Evolutionary conservation across 2,797 vertebrate genomes (phyloP).

Genomic region (Triplophysa yarkandensis): DNA sequence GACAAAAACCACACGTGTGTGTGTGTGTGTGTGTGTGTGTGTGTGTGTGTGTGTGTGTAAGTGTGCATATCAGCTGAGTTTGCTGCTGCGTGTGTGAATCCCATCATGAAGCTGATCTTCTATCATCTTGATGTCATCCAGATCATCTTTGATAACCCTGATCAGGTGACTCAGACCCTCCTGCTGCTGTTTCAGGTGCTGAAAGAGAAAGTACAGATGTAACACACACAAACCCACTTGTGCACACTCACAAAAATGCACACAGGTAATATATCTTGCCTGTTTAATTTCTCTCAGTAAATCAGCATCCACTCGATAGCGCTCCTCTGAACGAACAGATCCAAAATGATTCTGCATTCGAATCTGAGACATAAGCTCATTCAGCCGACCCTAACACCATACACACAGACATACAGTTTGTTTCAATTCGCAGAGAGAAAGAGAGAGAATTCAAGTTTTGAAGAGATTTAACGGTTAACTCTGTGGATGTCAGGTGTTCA

Average conservation of each 20-base stretch:
- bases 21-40: not conserved
- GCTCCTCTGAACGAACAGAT: slow-evolving; percentile 90
- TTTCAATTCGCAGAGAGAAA: too few relatives aligned
- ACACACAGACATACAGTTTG: not conserved
- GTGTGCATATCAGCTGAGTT: slow-evolving; percentile 92
- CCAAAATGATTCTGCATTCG: slow-evolving; percentile 99
- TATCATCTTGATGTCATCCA: slow-evolving; percentile 95
- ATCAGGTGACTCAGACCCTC: slow-evolving; percentile 95
- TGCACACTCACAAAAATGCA: not conserved
- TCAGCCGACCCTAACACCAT: slow-evolving; percentile 90
- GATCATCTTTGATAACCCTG: slow-evolving; percentile 93
- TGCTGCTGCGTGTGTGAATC: slow-evolving; percentile 84
- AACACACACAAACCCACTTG: not conserved
- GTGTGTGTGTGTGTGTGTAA: too few relatives aligned
- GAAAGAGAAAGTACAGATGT: slow-evolving; percentile 24
- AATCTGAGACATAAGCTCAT: slow-evolving; percentile 98
- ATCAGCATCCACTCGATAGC: slow-evolving; percentile 90
- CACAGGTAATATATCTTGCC: slow-evolving; percentile 66
- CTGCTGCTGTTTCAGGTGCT: slow-evolving; percentile 98
- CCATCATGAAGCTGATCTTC: slow-evolving; percentile 91
- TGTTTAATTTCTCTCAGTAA: slow-evolving; percentile 95
- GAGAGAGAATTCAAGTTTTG: too few relatives aligned
- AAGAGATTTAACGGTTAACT: not conserved
- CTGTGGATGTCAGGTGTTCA: not conserved
- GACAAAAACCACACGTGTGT: not conserved